Percentiles rank a stretch among this genome's conserved stretches.
These are phyloP conservation scores for Enteromius afrohamiltoni DNA, from an alignment of 2,797 vertebrate species.

Conservation along the genomic window DNA sequence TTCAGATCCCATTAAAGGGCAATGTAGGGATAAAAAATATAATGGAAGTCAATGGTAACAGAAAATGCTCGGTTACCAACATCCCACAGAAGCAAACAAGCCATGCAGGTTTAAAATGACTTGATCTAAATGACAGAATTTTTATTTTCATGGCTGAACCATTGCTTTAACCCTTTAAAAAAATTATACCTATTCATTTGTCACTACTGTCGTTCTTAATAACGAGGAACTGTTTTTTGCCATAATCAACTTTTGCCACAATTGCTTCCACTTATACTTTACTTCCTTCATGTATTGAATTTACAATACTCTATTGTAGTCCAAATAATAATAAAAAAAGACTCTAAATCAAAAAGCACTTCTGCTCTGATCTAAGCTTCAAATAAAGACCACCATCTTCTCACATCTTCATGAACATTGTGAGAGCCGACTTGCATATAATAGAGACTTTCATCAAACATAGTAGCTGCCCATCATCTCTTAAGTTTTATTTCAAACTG, in stretches of 20 bases:
- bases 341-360: not conserved
- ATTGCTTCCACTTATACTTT: not conserved
- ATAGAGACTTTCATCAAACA: conserved; percentile 8
- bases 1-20: not conserved
- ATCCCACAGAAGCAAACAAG: not conserved
- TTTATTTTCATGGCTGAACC: not conserved
- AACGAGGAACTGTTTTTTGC: not conserved
- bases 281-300: not conserved
- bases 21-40: not conserved
- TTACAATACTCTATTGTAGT: not conserved
- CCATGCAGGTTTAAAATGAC: not conserved
- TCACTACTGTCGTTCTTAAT: not conserved
- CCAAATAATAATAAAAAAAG: not conserved
- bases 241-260: not conserved
- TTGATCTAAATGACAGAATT: not conserved
- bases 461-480: conserved; percentile 4
- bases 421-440: not conserved
- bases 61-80: not conserved
- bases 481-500: conserved; percentile 15
- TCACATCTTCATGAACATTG: not conserved
- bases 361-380: not conserved
- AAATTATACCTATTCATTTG: not conserved
- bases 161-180: not conserved
- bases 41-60: not conserved
- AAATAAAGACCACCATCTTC: not conserved